A percentile compares a stretch with the other conserved stretches of the same genome.
phyloP scores from a whole-genome alignment of 2,888 invertebrate genomes.

The Shargacucullia verbasci region DNA sequence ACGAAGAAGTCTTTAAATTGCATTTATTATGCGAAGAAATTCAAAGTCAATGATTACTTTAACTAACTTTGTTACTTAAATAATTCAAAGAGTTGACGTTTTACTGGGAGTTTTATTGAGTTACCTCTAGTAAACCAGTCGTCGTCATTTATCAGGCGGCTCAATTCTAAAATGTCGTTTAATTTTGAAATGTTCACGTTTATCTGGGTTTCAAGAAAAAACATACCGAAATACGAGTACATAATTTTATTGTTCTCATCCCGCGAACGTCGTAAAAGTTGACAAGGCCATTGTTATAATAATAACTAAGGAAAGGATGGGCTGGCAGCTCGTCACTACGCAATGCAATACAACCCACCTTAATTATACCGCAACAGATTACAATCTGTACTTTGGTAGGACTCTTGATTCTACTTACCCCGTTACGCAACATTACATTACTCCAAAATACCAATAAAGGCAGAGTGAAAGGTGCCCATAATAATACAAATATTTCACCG shows the following conservation, averaged over 20 bases:
- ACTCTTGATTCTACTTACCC: slow-evolving; percentile 13
- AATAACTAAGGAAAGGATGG: slow-evolving; percentile 20
- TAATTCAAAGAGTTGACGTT: slow-evolving; percentile 46
- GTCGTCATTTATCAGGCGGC: slow-evolving; percentile 42
- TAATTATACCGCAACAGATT: slow-evolving; percentile 11
- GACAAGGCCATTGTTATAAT: slow-evolving; percentile 33
- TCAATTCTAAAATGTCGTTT: slow-evolving; percentile 30
- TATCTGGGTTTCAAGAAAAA: slow-evolving; percentile 23
- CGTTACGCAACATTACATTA: slow-evolving; percentile 36
- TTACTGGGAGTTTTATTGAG: slow-evolving; percentile 48
- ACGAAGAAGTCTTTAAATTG: slow-evolving; percentile 25
- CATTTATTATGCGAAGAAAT: slow-evolving; percentile 39
- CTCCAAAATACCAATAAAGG: slow-evolving; percentile 38
- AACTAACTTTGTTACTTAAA: slow-evolving; percentile 46
- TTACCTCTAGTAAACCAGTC: slow-evolving; percentile 43
- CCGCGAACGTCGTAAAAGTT: slow-evolving; percentile 3
- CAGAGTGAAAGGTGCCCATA: slow-evolving; percentile 37
- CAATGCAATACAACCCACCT: slow-evolving; percentile 5
- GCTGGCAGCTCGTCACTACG: slow-evolving; percentile 3
- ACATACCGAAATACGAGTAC: slow-evolving; percentile 17
- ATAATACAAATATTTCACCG: slow-evolving; percentile 47
- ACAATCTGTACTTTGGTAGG: background rate
- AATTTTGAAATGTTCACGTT: slow-evolving; percentile 30
- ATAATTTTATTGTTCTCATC: slow-evolving; percentile 18
- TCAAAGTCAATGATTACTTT: slow-evolving; percentile 44